Evolutionary conservation across 2,113 vertebrate species (phyloP), one percentile per base, ranked within the genome.

Genomic region (Loxodonta africana): DNA sequence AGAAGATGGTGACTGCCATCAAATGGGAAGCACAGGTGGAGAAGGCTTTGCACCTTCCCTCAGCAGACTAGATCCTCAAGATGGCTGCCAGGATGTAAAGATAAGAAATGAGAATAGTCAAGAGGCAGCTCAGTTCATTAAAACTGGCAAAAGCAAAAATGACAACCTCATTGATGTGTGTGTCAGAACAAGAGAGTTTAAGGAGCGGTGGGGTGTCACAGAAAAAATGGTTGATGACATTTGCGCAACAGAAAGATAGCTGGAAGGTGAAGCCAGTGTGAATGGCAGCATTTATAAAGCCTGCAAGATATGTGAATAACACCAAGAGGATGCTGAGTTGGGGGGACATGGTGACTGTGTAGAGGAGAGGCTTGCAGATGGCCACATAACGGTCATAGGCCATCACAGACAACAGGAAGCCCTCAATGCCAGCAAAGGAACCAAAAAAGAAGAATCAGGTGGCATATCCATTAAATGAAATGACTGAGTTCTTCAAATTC

Each of bases 391-490:
- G 53, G 53, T 57, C 53, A 71, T 95, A 97, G 8, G 94, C 88
- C 97, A 96, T 96, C 44, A 94, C 90, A 0, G 84, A 82, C 76
- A 97, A 41, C 7, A 96, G 92, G 48, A 98, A 96, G 11, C 90
- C 95, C 57, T 98, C 97, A 21, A 78, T 80, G 0, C 90, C 91
- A 17, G 77, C 95, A 78, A 96, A 88, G 4, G 87, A 95, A 44
- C 88, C 78, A 60, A 73, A 95, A 51, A 94, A 96, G 37, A 95
- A 97, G 62, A 98, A 94, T 18, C 97, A 95, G 15, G 86, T 33
- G 88, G 69, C 94, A 95, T 95, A 98, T 48, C 8, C 83, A n/a
- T 28, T 93, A n/a, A 94, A 83, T 12, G 97, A 97, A 92, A 96
- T 97, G 46, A 90, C 51, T 46, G 93, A 81, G 8, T 88, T 96